A percentile compares a stretch with the other conserved stretches of the same genome.
phyloP scores from a whole-genome alignment of 1,140 invertebrate species.

The Zaprionus vittiger region DNA sequence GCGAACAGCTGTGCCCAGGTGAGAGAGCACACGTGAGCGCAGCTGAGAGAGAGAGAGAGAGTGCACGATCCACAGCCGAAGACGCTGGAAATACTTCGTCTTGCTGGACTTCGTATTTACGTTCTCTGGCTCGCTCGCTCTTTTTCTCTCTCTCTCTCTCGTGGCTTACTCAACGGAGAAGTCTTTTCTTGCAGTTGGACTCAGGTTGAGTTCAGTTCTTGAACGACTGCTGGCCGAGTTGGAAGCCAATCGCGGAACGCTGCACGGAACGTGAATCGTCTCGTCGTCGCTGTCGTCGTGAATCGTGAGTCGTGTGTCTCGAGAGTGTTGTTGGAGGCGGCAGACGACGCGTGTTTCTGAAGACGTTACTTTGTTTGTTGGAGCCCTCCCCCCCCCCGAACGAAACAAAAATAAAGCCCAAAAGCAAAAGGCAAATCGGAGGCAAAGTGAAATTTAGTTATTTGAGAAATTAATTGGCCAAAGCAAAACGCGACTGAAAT shows the following conservation, averaged over 20 bases:
- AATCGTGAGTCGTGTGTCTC: conserved; percentile 22
- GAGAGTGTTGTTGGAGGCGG: conserved; percentile 27
- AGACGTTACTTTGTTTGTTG: conserved; percentile 48
- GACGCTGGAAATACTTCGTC: conserved; percentile 18
- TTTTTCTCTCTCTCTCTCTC: conserved; percentile 1
- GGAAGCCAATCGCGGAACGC: conserved; percentile 50
- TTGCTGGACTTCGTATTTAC: conserved; percentile 23
- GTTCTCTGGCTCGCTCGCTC: conserved; percentile 2
- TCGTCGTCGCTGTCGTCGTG: conserved; percentile 8
- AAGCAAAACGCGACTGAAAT: conserved; percentile 38
- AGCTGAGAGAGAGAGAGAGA: conserved; percentile 32
- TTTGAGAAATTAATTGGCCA: conserved; percentile 56
- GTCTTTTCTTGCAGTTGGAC: conserved; percentile 55
- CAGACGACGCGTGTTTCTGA: conserved; percentile 33
- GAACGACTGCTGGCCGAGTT: conserved; percentile 62
- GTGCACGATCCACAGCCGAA: conserved; percentile 49
- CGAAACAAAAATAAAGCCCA: conserved; percentile 35
- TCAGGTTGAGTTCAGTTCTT: conserved; percentile 53
- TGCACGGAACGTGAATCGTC: conserved; percentile 16
- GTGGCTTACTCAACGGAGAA: not conserved
- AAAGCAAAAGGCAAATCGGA: conserved; percentile 25
- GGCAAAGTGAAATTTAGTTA: conserved; percentile 56
- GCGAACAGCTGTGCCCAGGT: conserved; percentile 40
- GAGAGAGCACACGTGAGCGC: conserved; percentile 37
- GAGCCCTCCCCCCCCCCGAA: conserved; percentile 8